Base-by-base conservation (phyloP, 2,113 vertebrate species). In the Pongo pygmaeus region DNA sequence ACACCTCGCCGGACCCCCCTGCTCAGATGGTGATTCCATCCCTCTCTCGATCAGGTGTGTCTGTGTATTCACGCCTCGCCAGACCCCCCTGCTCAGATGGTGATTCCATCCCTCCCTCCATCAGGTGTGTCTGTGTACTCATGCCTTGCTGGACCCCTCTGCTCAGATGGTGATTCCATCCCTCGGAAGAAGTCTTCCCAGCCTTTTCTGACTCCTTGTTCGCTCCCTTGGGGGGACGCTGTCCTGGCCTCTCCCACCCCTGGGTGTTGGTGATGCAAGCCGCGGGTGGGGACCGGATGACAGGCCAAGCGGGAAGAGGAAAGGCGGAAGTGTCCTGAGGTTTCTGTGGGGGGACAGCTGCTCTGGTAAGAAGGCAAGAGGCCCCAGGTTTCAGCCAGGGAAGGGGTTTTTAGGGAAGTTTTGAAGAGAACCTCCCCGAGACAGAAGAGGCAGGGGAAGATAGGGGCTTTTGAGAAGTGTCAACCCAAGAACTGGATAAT, bases 1-100 rank as follows among this genome's bases (percentile, higher is more conserved):
- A 2, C 0, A 0, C 1, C 4, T 7, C 0, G 0, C 12, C 38
- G 38, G n/a, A 23, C 25, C 38, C 3, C 0, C 2, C 0, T 4
- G 43, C 22, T 20, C 3, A 8, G 55, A 9, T 0, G 5, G 7
- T 20, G 0, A 10, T 48, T 3, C 30, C 23, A 13, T 30, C 35
- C 1, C 30, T 16, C 22, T 6, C 43, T 43, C 43, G 5, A 43
- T 43, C 43, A 43, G 43, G 43, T 43, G 43, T 43, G 43, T 43
- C 43, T 6, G 43, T 43, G 43, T 43, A 43, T 43, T 43, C 43
- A 43, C 43, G 43, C 6, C 43, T 43, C 43, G 43, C 43, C 43
- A 6, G 43, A 1, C 43, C 43, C 43, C 43, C 1, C 43, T 43
- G 43, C 43, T 43, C 43, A 43, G 43, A 43, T 43, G 43, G 43